Base-by-base conservation (phyloP, 2,888 invertebrate genomes). In the Melolontha melolontha region DNA sequence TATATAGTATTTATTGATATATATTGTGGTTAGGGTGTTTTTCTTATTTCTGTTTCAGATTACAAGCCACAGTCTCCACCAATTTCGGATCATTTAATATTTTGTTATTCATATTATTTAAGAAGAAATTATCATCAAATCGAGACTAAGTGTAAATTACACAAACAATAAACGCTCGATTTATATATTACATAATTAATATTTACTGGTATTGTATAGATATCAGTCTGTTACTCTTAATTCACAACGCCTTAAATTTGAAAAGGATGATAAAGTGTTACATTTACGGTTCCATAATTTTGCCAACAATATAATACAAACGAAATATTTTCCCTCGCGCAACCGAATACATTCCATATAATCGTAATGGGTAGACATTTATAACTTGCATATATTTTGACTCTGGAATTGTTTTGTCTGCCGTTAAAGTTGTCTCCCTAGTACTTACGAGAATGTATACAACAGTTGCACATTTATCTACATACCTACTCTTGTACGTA, bases 261-360 rank as follows among this genome's bases (percentile, higher is more conserved):
- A 42, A 55, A 55, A 55, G 55, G 41, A 41, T 55, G 55, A 55
- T 55, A 41, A 55, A 55, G 55, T 55, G 22, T 55, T 55, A 55
- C 55, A 55, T 55, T 55, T 55, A 55, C 22, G 41, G 22, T 55
- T 55, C 55, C 41, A 55, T 55, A 55, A 55, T 55, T 55, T 14
- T 41, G 17, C 17, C 22, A 55, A 42, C 41, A 22, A 42, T 41
- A 42, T 41, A 55, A 55, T 55, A 54, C 39, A 54, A 54, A 39
- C 39, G 39, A 40, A 55, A 55, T 55, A 55, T 55, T 41, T 55
- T 41, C 41, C 41, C 14, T 22, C 55, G 42, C 11, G 55, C 16
- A 22, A 55, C 55, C 12, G 41, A 55, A 41, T 55, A 55, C 55
- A n/a, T 55, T 55, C 55, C 22, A 22, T 22, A 55, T 41, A 55